These are phyloP conservation scores for Epsilonema sp. DNA, from an alignment of 2,888 invertebrate genomes.

Conservation along the genomic window DNA sequence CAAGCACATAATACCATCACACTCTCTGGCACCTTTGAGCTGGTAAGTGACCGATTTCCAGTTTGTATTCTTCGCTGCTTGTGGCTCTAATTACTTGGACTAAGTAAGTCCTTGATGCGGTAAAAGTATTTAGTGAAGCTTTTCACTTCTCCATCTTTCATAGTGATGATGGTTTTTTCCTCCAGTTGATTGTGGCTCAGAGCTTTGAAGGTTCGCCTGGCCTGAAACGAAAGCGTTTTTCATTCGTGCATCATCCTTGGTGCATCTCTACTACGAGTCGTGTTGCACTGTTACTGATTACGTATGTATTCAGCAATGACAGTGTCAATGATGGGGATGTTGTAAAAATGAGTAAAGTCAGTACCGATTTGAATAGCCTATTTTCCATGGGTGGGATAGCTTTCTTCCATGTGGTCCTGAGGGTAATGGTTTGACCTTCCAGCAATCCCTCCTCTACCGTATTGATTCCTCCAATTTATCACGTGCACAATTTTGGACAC, in stretches of 20 bases:
- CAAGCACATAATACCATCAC: conserved; percentile 26
- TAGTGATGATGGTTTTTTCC: not conserved
- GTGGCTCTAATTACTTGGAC: too few relatives aligned
- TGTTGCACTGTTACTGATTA: too few relatives aligned
- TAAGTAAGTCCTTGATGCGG: too few relatives aligned
- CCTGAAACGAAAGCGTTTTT: too few relatives aligned
- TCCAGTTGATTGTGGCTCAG: not conserved
- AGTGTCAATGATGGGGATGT: not conserved
- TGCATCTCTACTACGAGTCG: too few relatives aligned
- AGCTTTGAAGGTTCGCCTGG: not conserved
- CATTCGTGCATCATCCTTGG: too few relatives aligned
- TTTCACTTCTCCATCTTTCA: not conserved
- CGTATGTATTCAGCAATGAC: too few relatives aligned
- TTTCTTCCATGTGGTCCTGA: not conserved
- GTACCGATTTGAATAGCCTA: not conserved
- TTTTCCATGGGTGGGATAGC: not conserved
- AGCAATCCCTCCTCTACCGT: conserved; percentile 1
- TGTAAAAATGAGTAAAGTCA: not conserved
- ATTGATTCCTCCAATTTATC: conserved; percentile 3
- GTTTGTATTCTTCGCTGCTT: too few relatives aligned
- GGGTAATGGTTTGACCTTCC: not conserved
- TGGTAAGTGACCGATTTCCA: too few relatives aligned
- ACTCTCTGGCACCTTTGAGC: conserved; percentile 24
- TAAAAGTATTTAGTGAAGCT: not conserved
- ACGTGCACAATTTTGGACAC: too few relatives aligned